These are phyloP conservation scores for Pelvicachromis taeniatus DNA, from an alignment of 2,113 vertebrate genomes.

Conservation along the genomic window DNA sequence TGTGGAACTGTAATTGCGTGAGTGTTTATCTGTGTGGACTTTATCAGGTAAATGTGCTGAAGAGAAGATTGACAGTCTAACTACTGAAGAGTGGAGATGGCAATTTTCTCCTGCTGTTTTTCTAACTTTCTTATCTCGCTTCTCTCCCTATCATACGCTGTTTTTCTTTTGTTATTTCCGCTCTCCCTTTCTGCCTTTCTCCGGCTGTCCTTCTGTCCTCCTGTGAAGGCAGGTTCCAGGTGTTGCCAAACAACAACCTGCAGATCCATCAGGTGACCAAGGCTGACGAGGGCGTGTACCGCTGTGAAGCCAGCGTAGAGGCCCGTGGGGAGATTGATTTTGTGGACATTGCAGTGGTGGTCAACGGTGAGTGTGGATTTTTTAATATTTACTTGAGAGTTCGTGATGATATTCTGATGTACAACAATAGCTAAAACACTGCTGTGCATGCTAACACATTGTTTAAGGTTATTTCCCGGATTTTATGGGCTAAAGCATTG, in stretches of 20 bases:
- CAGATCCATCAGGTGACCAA: constrained; percentile 93
- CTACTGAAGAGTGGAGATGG: constrained; percentile 21
- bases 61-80: constrained; percentile 43
- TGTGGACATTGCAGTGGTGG: constrained; percentile 90
- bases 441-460: not conserved
- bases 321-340: constrained; percentile 97
- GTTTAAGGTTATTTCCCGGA: not conserved
- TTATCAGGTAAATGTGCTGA: constrained; percentile 48
- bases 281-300: constrained; percentile 93
- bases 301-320: constrained; percentile 96
- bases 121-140: constrained; percentile 24
- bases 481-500: not conserved
- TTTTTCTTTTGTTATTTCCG: not conserved
- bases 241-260: constrained; percentile 92
- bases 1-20: constrained; percentile 36
- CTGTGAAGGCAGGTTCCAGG: constrained; percentile 81
- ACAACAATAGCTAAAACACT: not conserved
- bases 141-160: constrained; percentile 11
- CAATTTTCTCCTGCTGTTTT: constrained; percentile 33
- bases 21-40: constrained; percentile 50
- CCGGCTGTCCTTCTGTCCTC: not conserved
- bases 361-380: constrained; percentile 85
- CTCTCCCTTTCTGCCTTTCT: not conserved
- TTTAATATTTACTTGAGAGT: not conserved
- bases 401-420: not conserved